Conservation (phyloP, 53 echinoderm and acorn worm species). For the Patiria pectinifera region DNA sequence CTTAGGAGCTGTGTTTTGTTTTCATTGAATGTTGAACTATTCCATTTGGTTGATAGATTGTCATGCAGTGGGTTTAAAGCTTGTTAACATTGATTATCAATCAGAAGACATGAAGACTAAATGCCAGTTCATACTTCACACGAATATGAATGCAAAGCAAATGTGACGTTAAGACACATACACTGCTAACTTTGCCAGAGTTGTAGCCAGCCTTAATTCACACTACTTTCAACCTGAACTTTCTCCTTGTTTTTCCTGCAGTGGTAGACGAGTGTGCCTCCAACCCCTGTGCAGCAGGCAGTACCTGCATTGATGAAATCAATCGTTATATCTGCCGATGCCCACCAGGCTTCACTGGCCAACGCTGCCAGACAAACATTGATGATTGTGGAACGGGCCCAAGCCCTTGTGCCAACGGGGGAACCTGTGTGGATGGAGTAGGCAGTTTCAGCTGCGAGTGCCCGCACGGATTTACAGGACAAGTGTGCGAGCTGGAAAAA, state of each 20-base stretch:
- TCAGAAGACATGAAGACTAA: too few species aligned
- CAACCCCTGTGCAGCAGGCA: slow-evolving; percentile 39
- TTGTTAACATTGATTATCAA: too few species aligned
- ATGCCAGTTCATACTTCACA: too few species aligned
- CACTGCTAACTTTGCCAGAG: too few species aligned
- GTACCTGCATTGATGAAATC: slow-evolving; percentile 48
- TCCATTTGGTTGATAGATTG: too few species aligned
- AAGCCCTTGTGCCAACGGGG: slow-evolving; percentile 66
- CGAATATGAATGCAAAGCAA: too few species aligned
- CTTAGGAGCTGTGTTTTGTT: neutral
- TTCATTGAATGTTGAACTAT: neutral
- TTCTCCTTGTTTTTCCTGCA: too few species aligned
- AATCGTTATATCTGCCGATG: slow-evolving; percentile 57
- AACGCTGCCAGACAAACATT: slow-evolving; percentile 59
- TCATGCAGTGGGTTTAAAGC: too few species aligned
- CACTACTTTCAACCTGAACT: too few species aligned
- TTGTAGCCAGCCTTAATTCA: too few species aligned
- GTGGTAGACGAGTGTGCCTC: slow-evolving; percentile 56
- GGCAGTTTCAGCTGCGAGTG: slow-evolving; percentile 57
- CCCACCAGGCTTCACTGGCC: slow-evolving; percentile 53
- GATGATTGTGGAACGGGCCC: slow-evolving; percentile 62
- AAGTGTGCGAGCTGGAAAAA: slow-evolving; percentile 58
- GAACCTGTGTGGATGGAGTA: slow-evolving; percentile 60
- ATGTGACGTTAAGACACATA: too few species aligned
- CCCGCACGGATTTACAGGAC: slow-evolving; percentile 54